A percentile compares a stretch with the other conserved stretches of the same genome.
Conservation (phyloP, 2,113 vertebrate genomes). For the Ascaphus truei region DNA sequence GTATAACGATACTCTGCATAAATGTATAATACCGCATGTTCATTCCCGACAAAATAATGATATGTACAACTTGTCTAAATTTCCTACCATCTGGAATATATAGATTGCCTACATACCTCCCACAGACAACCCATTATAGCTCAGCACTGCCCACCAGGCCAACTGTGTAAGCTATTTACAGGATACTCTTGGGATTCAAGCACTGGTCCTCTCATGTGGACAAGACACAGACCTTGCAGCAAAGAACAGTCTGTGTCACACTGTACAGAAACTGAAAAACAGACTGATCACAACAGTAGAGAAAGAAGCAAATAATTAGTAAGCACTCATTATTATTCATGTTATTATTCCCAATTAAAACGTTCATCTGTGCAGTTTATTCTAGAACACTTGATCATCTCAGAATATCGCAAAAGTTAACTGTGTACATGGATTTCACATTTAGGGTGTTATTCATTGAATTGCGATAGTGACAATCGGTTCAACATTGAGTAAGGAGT, state of each 20-base stretch:
- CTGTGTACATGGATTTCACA: too few species aligned
- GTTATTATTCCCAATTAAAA: slow-evolving; percentile 12
- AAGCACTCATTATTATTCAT: slow-evolving; percentile 13
- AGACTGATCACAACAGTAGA: slow-evolving; percentile 10
- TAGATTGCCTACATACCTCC: slow-evolving; percentile 16
- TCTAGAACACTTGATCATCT: too few species aligned
- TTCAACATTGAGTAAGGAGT: too few species aligned
- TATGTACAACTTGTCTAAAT: too few species aligned
- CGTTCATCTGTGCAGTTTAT: slow-evolving; percentile 17
- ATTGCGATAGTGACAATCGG: too few species aligned
- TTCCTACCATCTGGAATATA: slow-evolving; percentile 22
- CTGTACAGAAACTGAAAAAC: background rate
- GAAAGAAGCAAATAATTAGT: slow-evolving; percentile 8
- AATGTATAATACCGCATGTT: background rate
- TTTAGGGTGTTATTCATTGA: too few species aligned
- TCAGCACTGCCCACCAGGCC: slow-evolving; percentile 14
- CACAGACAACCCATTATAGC: slow-evolving; percentile 19
- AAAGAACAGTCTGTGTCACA: background rate
- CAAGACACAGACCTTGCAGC: background rate
- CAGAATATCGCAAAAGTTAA: too few species aligned
- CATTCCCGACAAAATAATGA: background rate
- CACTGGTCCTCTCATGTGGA: background rate
- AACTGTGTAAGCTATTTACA: slow-evolving; percentile 25
- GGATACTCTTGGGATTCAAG: background rate
- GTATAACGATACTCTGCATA: background rate